Conservation (phyloP, 2,888 invertebrate species). For the Gymnocheta viridis region DNA sequence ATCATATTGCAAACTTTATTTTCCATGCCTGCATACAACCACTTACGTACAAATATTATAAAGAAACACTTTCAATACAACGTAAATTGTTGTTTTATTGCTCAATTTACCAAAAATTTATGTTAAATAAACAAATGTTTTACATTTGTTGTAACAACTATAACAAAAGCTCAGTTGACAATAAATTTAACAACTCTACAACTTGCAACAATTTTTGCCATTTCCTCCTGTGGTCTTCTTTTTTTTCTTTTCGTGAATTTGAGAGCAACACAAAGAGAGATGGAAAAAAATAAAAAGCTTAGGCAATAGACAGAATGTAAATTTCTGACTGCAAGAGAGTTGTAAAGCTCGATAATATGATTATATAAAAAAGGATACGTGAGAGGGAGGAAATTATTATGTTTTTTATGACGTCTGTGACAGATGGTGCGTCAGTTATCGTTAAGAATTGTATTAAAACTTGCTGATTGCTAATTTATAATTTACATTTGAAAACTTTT, state of each 20-base stretch:
- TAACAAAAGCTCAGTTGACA: constrained; percentile 31
- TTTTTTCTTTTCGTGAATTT: neutral
- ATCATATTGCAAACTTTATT: neutral
- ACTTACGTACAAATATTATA: neutral
- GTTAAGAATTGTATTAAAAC: no score
- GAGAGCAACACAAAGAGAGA: no score
- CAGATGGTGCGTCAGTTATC: no score
- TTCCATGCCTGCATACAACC: neutral
- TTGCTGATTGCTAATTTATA: no score
- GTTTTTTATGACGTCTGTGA: neutral
- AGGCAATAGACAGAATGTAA: constrained; percentile 27
- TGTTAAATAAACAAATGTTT: constrained; percentile 48
- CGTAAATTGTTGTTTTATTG: constrained; percentile 44
- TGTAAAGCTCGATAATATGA: neutral
- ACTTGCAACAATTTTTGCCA: constrained; percentile 1
- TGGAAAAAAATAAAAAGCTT: constrained; percentile 22
- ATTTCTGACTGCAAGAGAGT: neutral
- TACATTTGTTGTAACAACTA: constrained; percentile 25
- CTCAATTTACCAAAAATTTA: constrained; percentile 50
- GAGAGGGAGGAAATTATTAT: neutral
- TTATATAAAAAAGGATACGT: neutral
- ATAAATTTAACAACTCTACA: constrained; percentile 29
- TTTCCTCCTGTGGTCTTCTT: neutral
- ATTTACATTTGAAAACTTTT: no score
- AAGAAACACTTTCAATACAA: neutral